Evolutionary conservation across 2,888 invertebrate species (phyloP).

Genomic region (Hypomecis atomaria): DNA sequence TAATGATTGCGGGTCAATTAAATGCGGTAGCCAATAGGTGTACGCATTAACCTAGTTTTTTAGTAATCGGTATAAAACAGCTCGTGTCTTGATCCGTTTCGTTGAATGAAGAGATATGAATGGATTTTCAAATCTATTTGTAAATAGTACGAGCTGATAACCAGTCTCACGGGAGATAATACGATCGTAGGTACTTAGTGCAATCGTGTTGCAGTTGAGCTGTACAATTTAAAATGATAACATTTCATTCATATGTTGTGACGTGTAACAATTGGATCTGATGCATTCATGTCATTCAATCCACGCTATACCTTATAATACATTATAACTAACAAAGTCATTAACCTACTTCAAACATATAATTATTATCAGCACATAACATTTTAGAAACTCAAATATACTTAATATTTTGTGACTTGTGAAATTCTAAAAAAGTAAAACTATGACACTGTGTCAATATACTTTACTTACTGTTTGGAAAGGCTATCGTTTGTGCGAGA

Average conservation of each 20-base stretch:
- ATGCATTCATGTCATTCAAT: neutral
- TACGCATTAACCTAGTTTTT: conserved; percentile 21
- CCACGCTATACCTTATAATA: no score
- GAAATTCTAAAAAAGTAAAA: neutral
- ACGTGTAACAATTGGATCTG: neutral
- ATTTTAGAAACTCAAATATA: no score
- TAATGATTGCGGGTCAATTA: conserved; percentile 26
- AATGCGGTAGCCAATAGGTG: conserved; percentile 5
- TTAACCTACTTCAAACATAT: no score
- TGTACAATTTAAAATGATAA: conserved; percentile 9
- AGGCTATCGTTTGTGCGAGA: neutral
- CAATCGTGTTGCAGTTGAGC: conserved; percentile 1
- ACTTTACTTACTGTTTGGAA: neutral
- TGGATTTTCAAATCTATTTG: conserved; percentile 12
- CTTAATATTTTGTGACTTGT: neutral
- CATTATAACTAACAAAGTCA: no score
- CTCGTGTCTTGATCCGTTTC: conserved; percentile 7
- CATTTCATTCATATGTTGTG: conserved; percentile 14
- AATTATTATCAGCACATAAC: no score
- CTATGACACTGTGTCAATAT: neutral
- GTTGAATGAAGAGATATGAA: conserved; percentile 23
- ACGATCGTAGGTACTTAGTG: conserved; percentile 1
- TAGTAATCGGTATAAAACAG: neutral
- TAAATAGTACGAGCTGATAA: conserved; percentile 20
- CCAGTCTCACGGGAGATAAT: conserved; percentile 8